Evolutionary conservation across 1,140 invertebrate genomes (phyloP), one percentile per base, ranked within the genome.

Genomic region (Habropoda laboriosa): DNA sequence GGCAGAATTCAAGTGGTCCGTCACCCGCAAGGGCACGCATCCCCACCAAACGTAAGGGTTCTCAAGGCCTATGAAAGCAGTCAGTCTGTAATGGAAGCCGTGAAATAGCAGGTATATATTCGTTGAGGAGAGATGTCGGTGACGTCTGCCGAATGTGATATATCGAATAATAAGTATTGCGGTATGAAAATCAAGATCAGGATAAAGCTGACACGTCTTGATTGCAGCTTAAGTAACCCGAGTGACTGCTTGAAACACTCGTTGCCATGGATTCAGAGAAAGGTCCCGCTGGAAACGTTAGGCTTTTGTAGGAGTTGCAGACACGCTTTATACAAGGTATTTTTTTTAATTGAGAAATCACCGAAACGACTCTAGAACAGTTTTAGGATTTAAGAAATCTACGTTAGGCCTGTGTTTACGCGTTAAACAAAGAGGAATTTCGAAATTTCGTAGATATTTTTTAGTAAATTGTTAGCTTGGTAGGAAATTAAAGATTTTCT

Each of bases 21-120:
- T 12, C 30, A 49, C 27, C 21, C 27, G 12, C 21, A 32, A 12
- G 27, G 21, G n/a, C 30, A 38, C 42, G 6, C 12, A 45, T 47
- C 75, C 75, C 75, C 75, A 70, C 75, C 75, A 66, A 24, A 13
- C 16, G 40, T 8, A 45, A 45, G 18, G 63, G 10, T 16, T 35
- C 6, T n/a, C n/a, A 57, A n/a, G 3, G 13, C 13, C 2, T 5
- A 1, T 2, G 16, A 3, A 53, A 30, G 4, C 30, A 60, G 51
- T 40, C 53, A 60, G 75, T 49, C 6, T 45, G 10, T 32, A 1
- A 10, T 2, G 38, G n/a, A 8, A 47, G 8, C 8, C 63, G 38
- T 0, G 6, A 68, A 27, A 16, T 3, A 16, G 16, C 16, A 47
- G 61, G 51, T 75, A 45, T 1, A 18, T 13, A 42, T 32, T 7